Percentiles rank a stretch among this genome's conserved stretches.
These are phyloP conservation scores for Oikopleura dioica DNA, from an alignment of 23 tunicate genomes.

Conservation along the genomic window DNA sequence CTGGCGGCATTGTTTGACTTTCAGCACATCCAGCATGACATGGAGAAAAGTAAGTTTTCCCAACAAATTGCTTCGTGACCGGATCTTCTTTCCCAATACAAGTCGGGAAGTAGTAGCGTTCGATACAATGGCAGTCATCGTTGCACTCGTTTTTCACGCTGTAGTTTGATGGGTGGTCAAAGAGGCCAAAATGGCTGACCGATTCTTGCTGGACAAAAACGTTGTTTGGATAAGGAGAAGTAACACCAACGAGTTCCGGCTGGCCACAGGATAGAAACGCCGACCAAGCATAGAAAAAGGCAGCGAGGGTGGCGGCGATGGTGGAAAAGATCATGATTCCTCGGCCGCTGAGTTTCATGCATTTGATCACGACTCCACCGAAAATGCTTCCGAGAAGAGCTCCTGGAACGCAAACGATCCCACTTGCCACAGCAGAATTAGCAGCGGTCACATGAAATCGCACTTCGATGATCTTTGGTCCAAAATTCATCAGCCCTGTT, in stretches of 20 bases:
- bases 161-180: constrained; percentile 20
- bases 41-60: constrained; percentile 43
- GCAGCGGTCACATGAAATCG: background rate
- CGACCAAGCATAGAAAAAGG: background rate
- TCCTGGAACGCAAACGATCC: constrained; percentile 6
- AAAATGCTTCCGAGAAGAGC: constrained; percentile 11
- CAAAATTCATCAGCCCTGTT: background rate
- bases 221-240: constrained; percentile 24
- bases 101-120: too few relatives aligned
- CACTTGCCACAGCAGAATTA: background rate
- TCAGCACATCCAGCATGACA: constrained; percentile 53
- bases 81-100: too few relatives aligned
- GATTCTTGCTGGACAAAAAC: constrained; percentile 2
- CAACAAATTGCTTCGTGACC: too few relatives aligned
- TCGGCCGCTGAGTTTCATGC: background rate
- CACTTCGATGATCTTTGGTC: background rate
- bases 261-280: background rate
- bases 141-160: constrained; percentile 24
- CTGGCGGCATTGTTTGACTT: too few relatives aligned
- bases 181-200: background rate
- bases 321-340: constrained; percentile 12
- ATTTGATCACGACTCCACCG: background rate
- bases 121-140: too few relatives aligned
- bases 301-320: background rate
- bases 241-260: constrained; percentile 17